Evolutionary conservation across 2,113 vertebrate species (phyloP).

Genomic region (Hoplias malabaricus): DNA sequence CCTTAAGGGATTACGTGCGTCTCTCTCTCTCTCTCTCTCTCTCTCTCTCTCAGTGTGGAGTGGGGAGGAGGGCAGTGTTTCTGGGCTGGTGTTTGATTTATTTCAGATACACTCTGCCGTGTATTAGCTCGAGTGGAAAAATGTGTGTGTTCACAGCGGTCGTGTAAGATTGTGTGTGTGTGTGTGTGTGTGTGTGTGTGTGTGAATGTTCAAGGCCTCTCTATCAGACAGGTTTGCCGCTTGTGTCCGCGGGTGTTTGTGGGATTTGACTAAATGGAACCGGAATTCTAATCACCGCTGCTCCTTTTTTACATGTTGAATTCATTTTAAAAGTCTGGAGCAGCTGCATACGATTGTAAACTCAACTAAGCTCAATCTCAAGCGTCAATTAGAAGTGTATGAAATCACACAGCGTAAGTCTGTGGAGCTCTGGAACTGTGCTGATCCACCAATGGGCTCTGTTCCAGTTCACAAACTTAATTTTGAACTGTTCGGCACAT

Average conservation of each 20-base stretch:
- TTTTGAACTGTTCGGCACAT: too few relatives aligned
- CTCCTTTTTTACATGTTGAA: too few relatives aligned
- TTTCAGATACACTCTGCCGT: conserved; percentile 18
- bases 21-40: conserved; percentile 21
- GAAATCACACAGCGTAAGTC: too few relatives aligned
- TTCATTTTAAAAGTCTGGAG: too few relatives aligned
- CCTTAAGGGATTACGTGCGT: conserved; percentile 9
- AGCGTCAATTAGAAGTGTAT: too few relatives aligned
- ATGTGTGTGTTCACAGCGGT: conserved; percentile 10
- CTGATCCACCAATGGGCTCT: too few relatives aligned
- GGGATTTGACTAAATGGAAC: not conserved
- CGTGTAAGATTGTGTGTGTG: not conserved
- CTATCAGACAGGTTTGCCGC: not conserved
- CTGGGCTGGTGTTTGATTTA: conserved; percentile 31
- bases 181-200: not conserved
- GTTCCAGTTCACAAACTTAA: too few relatives aligned
- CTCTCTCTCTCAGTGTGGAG: not conserved
- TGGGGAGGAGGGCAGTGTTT: not conserved
- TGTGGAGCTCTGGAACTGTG: too few relatives aligned
- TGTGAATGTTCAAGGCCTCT: not conserved
- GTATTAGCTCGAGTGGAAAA: conserved; percentile 33
- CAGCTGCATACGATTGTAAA: too few relatives aligned
- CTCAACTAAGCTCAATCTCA: too few relatives aligned
- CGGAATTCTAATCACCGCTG: not conserved
- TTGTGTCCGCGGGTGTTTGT: not conserved